Conservation (phyloP, 2,797 vertebrate species). For the Cossypha dichroa region DNA sequence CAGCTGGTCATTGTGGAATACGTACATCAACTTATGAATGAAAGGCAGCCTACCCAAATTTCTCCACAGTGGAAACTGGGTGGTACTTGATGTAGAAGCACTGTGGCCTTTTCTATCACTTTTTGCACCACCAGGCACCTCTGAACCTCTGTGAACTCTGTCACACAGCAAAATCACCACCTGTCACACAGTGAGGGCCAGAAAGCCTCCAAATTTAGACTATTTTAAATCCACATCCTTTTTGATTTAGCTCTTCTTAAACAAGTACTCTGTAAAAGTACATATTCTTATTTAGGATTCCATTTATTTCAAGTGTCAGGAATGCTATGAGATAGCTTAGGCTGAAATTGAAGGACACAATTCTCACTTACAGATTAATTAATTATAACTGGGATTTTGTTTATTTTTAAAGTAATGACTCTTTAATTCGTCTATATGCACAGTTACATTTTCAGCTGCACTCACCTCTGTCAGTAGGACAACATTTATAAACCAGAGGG, state of each 20-base stretch:
- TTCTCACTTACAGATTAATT: background rate
- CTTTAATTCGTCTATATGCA: background rate
- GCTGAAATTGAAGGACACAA: background rate
- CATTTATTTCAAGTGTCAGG: background rate
- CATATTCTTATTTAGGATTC: background rate
- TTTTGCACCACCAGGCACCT: background rate
- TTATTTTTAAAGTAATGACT: background rate
- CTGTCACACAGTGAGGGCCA: background rate
- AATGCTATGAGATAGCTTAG: background rate
- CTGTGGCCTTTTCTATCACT: background rate
- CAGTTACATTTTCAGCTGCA: background rate
- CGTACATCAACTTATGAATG: background rate
- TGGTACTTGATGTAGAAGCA: background rate
- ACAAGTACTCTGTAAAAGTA: background rate
- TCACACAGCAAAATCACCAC: background rate
- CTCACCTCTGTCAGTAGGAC: background rate
- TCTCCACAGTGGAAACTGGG: background rate
- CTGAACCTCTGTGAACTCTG: background rate
- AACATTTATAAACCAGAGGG: background rate
- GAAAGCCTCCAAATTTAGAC: background rate
- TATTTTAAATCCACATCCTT: background rate
- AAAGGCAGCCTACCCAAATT: background rate
- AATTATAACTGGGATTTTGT: background rate
- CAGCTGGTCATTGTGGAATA: background rate
- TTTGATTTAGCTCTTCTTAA: background rate